Evolutionary conservation across 1,140 invertebrate genomes (phyloP).

Genomic region (Dendroctonus ponderosae): DNA sequence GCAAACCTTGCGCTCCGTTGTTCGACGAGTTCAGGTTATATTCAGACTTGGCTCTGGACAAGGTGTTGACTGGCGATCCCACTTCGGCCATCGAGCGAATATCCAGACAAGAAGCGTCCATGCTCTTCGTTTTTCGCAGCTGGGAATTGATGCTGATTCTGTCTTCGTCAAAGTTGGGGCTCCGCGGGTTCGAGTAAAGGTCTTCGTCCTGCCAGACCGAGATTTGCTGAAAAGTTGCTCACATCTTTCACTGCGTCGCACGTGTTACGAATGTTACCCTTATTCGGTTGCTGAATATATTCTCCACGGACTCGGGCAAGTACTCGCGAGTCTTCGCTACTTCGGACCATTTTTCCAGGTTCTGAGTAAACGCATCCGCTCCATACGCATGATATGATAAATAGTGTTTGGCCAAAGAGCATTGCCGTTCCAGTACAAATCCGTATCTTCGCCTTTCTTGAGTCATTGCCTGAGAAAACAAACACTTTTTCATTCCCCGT

Average conservation of each 20-base stretch:
- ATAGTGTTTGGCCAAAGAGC: constrained; percentile 88
- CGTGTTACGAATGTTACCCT: constrained; percentile 55
- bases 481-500: not conserved
- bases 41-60: constrained; percentile 82
- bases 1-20: constrained; percentile 14
- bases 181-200: constrained; percentile 64
- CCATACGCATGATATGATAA: constrained; percentile 82
- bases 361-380: constrained; percentile 71
- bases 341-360: constrained; percentile 85
- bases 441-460: constrained; percentile 91
- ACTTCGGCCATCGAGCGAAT: constrained; percentile 68
- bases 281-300: constrained; percentile 74
- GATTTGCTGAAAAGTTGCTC: constrained; percentile 63
- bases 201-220: constrained; percentile 77
- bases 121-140: constrained; percentile 80
- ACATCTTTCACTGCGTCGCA: not conserved
- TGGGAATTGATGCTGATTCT: constrained; percentile 66
- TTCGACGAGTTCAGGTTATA: constrained; percentile 73
- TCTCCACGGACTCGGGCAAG: constrained; percentile 76
- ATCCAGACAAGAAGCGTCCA: constrained; percentile 83
- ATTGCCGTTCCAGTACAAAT: constrained; percentile 88
- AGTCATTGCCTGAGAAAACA: constrained; percentile 74
- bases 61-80: constrained; percentile 57
- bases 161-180: constrained; percentile 59
- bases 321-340: constrained; percentile 81